phyloP scores from a whole-genome alignment of 2,113 vertebrate genomes.

The Pitta sordida region DNA sequence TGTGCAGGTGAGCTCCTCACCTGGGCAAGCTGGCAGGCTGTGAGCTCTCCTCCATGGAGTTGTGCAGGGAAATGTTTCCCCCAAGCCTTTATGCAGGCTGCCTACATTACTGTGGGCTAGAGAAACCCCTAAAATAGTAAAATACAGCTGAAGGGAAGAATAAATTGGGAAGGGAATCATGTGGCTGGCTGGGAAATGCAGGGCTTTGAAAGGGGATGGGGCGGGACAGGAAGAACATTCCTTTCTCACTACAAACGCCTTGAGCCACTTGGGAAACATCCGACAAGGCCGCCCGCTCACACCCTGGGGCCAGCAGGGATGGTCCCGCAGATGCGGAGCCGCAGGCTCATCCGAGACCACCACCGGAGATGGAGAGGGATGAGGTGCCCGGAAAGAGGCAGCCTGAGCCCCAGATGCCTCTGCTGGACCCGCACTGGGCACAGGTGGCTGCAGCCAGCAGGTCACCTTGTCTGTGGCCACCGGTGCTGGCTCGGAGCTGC shows the following conservation, averaged over 20 bases:
- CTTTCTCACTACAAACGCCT: constrained; percentile 41
- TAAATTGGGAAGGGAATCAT: neutral
- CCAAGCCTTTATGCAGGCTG: fast-evolving
- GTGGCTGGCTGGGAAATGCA: neutral
- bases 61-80: neutral
- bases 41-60: fast-evolving
- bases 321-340: neutral
- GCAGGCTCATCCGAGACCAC: constrained; percentile 3
- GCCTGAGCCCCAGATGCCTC: constrained; percentile 50
- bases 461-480: neutral
- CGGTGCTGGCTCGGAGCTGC: neutral
- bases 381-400: constrained; percentile 39
- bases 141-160: neutral
- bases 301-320: neutral
- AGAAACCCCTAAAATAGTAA: neutral
- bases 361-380: neutral
- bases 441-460: constrained; percentile 27
- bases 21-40: neutral
- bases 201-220: neutral
- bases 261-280: neutral
- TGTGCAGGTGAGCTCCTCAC: neutral
- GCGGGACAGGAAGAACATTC: constrained; percentile 52
- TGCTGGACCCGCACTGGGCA: neutral
- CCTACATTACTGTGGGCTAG: neutral
- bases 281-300: neutral